Base-by-base conservation (phyloP, 2,113 vertebrate genomes). In the Bos javanicus region DNA sequence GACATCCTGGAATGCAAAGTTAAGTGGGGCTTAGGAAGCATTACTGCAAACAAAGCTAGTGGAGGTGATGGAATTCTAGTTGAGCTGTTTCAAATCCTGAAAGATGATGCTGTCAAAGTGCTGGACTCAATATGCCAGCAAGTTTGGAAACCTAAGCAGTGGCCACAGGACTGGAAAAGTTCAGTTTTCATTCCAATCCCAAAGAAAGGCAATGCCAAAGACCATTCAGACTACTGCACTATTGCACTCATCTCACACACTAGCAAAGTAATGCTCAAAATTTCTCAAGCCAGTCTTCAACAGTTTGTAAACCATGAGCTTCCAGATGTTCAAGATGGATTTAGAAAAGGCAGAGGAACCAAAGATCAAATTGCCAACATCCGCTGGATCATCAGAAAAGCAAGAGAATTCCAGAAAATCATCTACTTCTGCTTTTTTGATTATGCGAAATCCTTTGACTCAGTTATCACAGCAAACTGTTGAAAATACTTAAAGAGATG, bases 311-410 rank as follows among this genome's bases (percentile, higher is more conserved):
- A 71, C 5, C 0, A 0, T 36, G 67, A 71, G 21, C 67, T 71
- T 36, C 67, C 67, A 6, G 19, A 71, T 71, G 67, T 71, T 39
- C 64, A 71, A 23, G 19, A 19, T 36, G 19, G 19, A 36, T 71
- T 71, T 71, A 71, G 67, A 12, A 23, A 36, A 71, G 67, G 23
- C n/a, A 71, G 9, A 39, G n/a, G n/a, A 36, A 71, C n/a, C 19
- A 39, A n/a, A 71, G 67, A 23, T 3, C 19, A 71, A 36, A 71
- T 23, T 71, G 5, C 5, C 67, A 71, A 71, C n/a, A 71, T 71
- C n/a, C 5, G 1, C 1, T 71, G 67, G 67, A 23, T 71, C 10
- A 71, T 71, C 0, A 0, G 39, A 71, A 71, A 6, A 71, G n/a
- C 67, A 71, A 39, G 67, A 71, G 36, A 39, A 39, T 71, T 39